Percentiles rank a stretch among this genome's conserved stretches.
phyloP scores from a whole-genome alignment of 2,113 vertebrate species.

The Pangasianodon gigas region DNA sequence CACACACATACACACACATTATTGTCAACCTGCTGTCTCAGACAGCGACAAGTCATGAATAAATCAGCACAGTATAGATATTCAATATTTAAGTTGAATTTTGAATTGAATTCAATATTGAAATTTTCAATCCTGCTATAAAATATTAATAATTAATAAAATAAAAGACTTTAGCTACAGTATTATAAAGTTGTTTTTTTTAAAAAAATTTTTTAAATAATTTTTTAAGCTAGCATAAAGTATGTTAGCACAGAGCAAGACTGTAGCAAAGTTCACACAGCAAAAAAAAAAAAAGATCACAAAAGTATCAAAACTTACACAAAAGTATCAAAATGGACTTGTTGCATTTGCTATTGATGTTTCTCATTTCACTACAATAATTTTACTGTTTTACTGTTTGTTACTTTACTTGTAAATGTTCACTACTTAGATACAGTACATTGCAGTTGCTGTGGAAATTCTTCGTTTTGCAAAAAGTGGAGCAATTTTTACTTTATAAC shows the following conservation, averaged over 20 bases:
- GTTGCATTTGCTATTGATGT: neutral
- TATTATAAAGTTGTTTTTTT: neutral
- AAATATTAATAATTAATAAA: neutral
- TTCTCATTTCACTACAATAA: neutral
- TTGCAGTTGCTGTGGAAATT: neutral
- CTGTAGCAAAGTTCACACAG: too few relatives aligned
- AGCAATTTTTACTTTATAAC: neutral
- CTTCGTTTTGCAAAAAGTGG: neutral
- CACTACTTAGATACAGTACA: neutral
- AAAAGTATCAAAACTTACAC: neutral
- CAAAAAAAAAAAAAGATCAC: neutral
- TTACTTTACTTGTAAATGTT: neutral
- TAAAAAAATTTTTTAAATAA: too few relatives aligned
- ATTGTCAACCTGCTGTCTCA: neutral
- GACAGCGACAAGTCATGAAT: neutral
- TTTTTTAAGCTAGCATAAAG: too few relatives aligned
- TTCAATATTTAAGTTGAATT: neutral
- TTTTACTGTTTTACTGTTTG: neutral
- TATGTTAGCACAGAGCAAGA: too few relatives aligned
- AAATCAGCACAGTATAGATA: neutral
- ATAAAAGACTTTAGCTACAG: neutral
- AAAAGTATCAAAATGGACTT: neutral
- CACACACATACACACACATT: slow-evolving; percentile 14
- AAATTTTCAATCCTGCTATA: neutral
- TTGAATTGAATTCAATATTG: too few relatives aligned